Percentiles rank a stretch among this genome's conserved stretches.
Conservation (phyloP, 2,888 invertebrate species). For the Sphaeridia pumilis region DNA sequence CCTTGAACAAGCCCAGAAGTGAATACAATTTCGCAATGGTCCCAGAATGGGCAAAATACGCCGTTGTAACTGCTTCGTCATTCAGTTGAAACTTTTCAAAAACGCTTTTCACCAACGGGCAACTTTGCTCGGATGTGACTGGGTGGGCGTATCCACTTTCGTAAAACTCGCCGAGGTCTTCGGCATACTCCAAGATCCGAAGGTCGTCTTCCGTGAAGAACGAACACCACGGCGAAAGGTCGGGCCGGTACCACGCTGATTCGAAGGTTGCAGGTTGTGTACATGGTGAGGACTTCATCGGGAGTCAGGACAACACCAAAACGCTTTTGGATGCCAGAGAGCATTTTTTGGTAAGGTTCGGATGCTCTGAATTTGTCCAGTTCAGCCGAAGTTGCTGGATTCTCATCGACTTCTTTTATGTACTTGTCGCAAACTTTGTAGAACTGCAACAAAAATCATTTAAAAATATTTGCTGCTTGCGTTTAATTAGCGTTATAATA, state of each 20-base stretch:
- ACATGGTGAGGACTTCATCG: slow-evolving; percentile 53
- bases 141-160: slow-evolving; percentile 66
- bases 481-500: neutral
- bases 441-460: slow-evolving; percentile 49
- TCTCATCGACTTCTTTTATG: slow-evolving; percentile 55
- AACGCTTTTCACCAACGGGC: slow-evolving; percentile 58
- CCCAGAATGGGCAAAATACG: slow-evolving; percentile 73
- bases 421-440: slow-evolving; percentile 63
- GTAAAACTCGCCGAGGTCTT: slow-evolving; percentile 71
- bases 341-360: slow-evolving; percentile 47
- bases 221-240: slow-evolving; percentile 66
- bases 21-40: slow-evolving; percentile 62
- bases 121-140: slow-evolving; percentile 62
- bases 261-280: slow-evolving; percentile 66
- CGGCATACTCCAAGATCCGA: slow-evolving; percentile 56
- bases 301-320: slow-evolving; percentile 46
- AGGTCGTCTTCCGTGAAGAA: slow-evolving; percentile 53
- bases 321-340: slow-evolving; percentile 49
- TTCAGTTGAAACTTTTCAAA: neutral
- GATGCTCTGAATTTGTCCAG: slow-evolving; percentile 47
- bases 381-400: slow-evolving; percentile 49
- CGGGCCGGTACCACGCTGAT: slow-evolving; percentile 59
- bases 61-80: slow-evolving; percentile 42
- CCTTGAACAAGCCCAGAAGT: slow-evolving; percentile 59
- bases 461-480: neutral